phyloP scores from a whole-genome alignment of 2,113 vertebrate genomes.

The Nothoprocta perdicaria region DNA sequence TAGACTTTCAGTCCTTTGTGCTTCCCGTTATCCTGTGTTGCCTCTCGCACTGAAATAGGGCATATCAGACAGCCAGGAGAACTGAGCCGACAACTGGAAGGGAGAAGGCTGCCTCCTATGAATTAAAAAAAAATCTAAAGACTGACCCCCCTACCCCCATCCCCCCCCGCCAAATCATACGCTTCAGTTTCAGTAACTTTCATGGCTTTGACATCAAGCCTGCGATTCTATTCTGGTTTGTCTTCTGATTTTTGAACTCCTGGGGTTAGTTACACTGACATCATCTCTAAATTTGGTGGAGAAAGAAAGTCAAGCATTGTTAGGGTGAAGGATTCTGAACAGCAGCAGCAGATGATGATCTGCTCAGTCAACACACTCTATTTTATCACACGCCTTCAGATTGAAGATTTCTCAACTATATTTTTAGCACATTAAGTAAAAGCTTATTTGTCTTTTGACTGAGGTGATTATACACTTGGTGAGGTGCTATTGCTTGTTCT shows the following conservation, averaged over 20 bases:
- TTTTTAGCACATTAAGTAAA: slow-evolving; percentile 63
- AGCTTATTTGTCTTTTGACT: slow-evolving; percentile 46
- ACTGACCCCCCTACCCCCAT: no score
- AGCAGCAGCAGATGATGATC: slow-evolving; percentile 51
- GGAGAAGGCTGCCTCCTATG: slow-evolving; percentile 47
- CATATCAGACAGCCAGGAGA: slow-evolving; percentile 34
- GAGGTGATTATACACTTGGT: slow-evolving; percentile 48
- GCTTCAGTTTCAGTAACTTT: slow-evolving; percentile 53
- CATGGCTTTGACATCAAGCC: slow-evolving; percentile 57
- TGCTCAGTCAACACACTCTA: slow-evolving; percentile 20
- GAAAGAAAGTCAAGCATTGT: slow-evolving; percentile 7
- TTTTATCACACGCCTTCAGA: slow-evolving; percentile 51
- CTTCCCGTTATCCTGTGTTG: slow-evolving; percentile 46
- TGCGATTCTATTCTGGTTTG: slow-evolving; percentile 64
- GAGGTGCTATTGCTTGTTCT: slow-evolving; percentile 44
- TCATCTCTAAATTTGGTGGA: slow-evolving; percentile 68
- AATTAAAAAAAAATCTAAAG: slow-evolving; percentile 62
- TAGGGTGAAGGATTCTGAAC: slow-evolving; percentile 11
- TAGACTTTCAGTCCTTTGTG: slow-evolving; percentile 42
- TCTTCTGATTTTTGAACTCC: slow-evolving; percentile 64
- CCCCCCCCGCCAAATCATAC: slow-evolving; percentile 50
- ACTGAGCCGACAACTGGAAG: slow-evolving; percentile 34
- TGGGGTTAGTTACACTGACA: slow-evolving; percentile 55
- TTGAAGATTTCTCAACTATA: slow-evolving; percentile 52
- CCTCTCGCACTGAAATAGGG: slow-evolving; percentile 43